phyloP scores from a whole-genome alignment of 2,888 invertebrate species.

The Mamestra brassicae region DNA sequence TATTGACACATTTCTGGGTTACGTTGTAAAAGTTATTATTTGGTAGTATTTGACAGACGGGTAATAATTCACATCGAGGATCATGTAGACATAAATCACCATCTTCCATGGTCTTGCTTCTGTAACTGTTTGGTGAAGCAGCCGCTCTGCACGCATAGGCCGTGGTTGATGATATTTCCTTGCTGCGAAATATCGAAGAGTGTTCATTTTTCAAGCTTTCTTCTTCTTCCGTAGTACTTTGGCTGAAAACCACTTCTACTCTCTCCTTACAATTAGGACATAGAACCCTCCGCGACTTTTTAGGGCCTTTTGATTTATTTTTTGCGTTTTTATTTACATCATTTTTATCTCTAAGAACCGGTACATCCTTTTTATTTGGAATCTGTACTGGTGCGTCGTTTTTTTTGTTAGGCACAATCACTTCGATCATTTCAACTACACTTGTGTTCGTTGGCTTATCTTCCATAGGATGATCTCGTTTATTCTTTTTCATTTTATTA shows the following conservation, averaged over 20 bases:
- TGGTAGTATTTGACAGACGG: conserved; percentile 82
- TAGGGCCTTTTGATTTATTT: conserved; percentile 64
- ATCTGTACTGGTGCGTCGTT: conserved; percentile 55
- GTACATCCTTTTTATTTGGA: conserved; percentile 54
- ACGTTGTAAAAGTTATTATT: conserved; percentile 70
- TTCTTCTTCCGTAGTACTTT: conserved; percentile 79
- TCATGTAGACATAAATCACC: conserved; percentile 77
- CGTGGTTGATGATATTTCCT: conserved; percentile 69
- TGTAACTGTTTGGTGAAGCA: conserved; percentile 60
- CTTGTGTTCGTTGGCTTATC: conserved; percentile 75
- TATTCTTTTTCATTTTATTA: conserved; percentile 64
- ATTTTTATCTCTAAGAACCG: conserved; percentile 49
- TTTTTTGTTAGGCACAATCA: conserved; percentile 57
- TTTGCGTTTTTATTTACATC: conserved; percentile 53
- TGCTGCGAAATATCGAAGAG: conserved; percentile 66
- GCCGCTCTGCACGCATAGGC: conserved; percentile 65
- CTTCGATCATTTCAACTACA: conserved; percentile 61
- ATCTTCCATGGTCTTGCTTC: conserved; percentile 64
- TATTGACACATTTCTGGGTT: conserved; percentile 69
- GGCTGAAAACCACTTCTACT: conserved; percentile 72
- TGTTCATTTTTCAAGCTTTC: conserved; percentile 68
- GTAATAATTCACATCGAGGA: conserved; percentile 82
- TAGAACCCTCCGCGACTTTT: conserved; percentile 73
- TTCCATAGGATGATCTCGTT: conserved; percentile 63
- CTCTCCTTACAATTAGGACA: conserved; percentile 85